Conservation (phyloP, 1,140 invertebrate species). For the Scaptodrosophila lebanonensis region DNA sequence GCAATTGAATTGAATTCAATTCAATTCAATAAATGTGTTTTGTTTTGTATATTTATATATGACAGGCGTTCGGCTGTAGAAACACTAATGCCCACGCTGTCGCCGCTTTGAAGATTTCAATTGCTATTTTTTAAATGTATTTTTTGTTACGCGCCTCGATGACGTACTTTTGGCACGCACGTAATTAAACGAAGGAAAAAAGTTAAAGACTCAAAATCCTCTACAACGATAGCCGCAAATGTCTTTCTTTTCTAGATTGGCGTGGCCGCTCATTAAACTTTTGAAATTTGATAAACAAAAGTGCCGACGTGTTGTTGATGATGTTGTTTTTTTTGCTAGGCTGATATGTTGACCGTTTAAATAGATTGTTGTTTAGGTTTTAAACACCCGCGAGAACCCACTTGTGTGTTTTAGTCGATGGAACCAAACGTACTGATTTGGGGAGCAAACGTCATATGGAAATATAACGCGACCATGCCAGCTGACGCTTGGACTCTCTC, state of each 20-base stretch:
- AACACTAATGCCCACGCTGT: too few species aligned
- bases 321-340: slow-evolving; percentile 20
- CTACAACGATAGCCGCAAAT: slow-evolving; percentile 14
- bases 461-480: slow-evolving; percentile 50
- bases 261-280: slow-evolving; percentile 39
- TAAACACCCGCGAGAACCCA: slow-evolving; percentile 35
- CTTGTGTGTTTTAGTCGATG: slow-evolving; percentile 49
- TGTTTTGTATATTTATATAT: slow-evolving; percentile 4
- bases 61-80: slow-evolving; percentile 19
- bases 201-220: slow-evolving; percentile 33
- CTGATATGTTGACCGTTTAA: slow-evolving; percentile 17
- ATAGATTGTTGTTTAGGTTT: slow-evolving; percentile 20
- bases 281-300: slow-evolving; percentile 50
- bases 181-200: slow-evolving; percentile 38
- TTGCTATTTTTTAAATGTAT: slow-evolving; percentile 19
- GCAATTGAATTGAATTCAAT: slow-evolving; percentile 58
- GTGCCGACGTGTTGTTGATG: slow-evolving; percentile 41
- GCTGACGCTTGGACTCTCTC: slow-evolving; percentile 6
- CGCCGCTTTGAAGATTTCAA: slow-evolving; percentile 38
- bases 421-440: slow-evolving; percentile 62
- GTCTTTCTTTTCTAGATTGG: slow-evolving; percentile 2
- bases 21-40: slow-evolving; percentile 15
- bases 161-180: slow-evolving; percentile 62
- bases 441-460: slow-evolving; percentile 49
- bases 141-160: slow-evolving; percentile 63